Evolutionary conservation across 2,113 vertebrate genomes (phyloP).

Genomic region (Rostratula benghalensis): DNA sequence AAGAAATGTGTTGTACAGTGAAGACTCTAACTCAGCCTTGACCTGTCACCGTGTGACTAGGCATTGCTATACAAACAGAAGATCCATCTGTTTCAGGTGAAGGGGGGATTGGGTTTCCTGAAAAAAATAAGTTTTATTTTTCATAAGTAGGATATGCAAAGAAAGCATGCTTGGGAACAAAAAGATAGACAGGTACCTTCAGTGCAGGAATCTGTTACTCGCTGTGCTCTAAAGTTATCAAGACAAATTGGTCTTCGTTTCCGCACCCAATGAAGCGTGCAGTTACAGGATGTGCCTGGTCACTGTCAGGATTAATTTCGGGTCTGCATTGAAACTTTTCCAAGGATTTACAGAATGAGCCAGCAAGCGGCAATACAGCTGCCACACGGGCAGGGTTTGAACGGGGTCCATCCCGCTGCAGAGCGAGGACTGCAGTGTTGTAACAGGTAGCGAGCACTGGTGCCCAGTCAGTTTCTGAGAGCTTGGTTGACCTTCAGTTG

Average conservation of each 20-base stretch:
- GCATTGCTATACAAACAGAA: not conserved
- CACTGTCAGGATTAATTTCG: not conserved
- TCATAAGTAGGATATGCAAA: not conserved
- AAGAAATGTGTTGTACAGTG: not conserved
- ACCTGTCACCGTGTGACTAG: not conserved
- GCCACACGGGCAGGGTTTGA: not conserved
- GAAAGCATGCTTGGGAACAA: not conserved
- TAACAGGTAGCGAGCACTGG: not conserved
- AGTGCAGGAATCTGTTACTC: not conserved
- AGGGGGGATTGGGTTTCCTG: not conserved
- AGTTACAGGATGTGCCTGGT: not conserved
- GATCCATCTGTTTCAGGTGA: not conserved
- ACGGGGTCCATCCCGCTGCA: not conserved
- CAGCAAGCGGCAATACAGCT: not conserved
- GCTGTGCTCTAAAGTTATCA: not conserved
- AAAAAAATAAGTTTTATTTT: not conserved
- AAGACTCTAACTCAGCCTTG: not conserved
- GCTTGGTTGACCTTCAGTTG: not conserved
- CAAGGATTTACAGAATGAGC: not conserved
- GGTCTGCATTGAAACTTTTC: not conserved
- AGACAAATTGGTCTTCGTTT: not conserved
- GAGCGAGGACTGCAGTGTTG: not conserved
- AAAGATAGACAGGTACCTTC: not conserved
- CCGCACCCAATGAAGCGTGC: not conserved
- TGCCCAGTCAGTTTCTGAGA: rapidly evolving